phyloP scores from a whole-genome alignment of 2,888 invertebrate species.

The Latheticus oryzae region DNA sequence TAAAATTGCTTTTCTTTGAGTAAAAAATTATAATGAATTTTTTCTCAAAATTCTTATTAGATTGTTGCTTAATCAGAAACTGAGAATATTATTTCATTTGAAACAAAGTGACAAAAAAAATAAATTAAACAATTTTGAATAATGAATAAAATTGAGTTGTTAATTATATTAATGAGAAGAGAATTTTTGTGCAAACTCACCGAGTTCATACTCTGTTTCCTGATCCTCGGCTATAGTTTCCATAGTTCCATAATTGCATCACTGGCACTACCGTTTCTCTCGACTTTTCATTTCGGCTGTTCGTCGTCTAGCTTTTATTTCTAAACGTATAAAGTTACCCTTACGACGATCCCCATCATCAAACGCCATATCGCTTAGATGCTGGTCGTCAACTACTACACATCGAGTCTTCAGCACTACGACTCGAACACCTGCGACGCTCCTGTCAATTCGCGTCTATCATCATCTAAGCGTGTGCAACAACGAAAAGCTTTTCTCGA shows the following conservation, averaged over 20 bases:
- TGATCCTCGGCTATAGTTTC: slow-evolving; percentile 78
- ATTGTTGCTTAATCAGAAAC: no score
- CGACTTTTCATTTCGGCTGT: slow-evolving; percentile 16
- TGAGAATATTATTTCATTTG: no score
- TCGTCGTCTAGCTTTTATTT: slow-evolving; percentile 6
- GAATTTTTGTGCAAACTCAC: slow-evolving; percentile 64
- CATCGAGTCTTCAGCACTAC: slow-evolving; percentile 4
- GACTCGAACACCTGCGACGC: slow-evolving; percentile 12
- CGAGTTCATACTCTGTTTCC: slow-evolving; percentile 76
- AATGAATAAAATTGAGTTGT: no score
- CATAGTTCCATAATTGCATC: slow-evolving; percentile 66
- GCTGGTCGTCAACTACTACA: slow-evolving; percentile 8
- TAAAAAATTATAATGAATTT: no score
- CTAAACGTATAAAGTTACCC: slow-evolving; percentile 10
- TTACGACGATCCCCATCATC: slow-evolving; percentile 32
- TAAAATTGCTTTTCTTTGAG: no score
- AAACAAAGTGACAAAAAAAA: neutral
- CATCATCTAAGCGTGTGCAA: slow-evolving; percentile 8
- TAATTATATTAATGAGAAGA: neutral
- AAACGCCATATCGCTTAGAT: slow-evolving; percentile 38
- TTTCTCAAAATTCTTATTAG: no score
- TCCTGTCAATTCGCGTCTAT: slow-evolving; percentile 27
- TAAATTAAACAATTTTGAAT: no score
- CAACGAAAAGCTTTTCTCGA: slow-evolving; percentile 21
- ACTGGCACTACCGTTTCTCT: slow-evolving; percentile 55